These are phyloP conservation scores for Tupaia tana DNA, from an alignment of 2,113 vertebrate genomes.

Conservation along the genomic window DNA sequence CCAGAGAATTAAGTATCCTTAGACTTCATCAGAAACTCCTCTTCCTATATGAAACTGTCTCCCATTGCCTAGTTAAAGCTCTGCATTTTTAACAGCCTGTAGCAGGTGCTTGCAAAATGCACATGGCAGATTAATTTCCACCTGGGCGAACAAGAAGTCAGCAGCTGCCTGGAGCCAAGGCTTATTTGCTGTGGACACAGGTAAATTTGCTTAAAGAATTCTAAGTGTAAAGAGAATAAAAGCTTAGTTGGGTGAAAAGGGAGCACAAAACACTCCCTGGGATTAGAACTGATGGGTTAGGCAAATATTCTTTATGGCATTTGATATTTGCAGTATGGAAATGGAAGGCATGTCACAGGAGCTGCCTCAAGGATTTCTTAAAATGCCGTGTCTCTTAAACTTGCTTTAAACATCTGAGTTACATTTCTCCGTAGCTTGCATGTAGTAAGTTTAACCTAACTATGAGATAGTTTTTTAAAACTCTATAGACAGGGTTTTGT, in stretches of 20 bases:
- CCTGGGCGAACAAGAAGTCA: slow-evolving; percentile 76
- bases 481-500: slow-evolving; percentile 1
- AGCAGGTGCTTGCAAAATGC: slow-evolving; percentile 64
- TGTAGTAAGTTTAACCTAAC: slow-evolving; percentile 28
- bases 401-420: slow-evolving; percentile 73
- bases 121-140: slow-evolving; percentile 74
- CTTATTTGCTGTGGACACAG: slow-evolving; percentile 80
- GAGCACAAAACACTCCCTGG: slow-evolving; percentile 63
- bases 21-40: neutral
- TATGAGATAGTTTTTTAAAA: slow-evolving; percentile 44
- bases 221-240: slow-evolving; percentile 74
- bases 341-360: slow-evolving; percentile 51
- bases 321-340: slow-evolving; percentile 81
- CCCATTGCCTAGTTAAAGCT: slow-evolving; percentile 63
- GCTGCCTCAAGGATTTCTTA: slow-evolving; percentile 11
- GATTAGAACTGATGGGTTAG: slow-evolving; percentile 63
- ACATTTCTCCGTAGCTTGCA: slow-evolving; percentile 58
- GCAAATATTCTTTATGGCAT: slow-evolving; percentile 59
- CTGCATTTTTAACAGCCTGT: slow-evolving; percentile 79
- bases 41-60: slow-evolving; percentile 70
- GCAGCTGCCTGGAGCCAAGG: slow-evolving; percentile 59
- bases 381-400: slow-evolving; percentile 39
- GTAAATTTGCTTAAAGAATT: slow-evolving; percentile 83
- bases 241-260: slow-evolving; percentile 61
- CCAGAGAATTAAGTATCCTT: slow-evolving; percentile 72